These are phyloP conservation scores for Tauraco hartlaubi DNA, from an alignment of 2,797 vertebrate species.

Conservation along the genomic window DNA sequence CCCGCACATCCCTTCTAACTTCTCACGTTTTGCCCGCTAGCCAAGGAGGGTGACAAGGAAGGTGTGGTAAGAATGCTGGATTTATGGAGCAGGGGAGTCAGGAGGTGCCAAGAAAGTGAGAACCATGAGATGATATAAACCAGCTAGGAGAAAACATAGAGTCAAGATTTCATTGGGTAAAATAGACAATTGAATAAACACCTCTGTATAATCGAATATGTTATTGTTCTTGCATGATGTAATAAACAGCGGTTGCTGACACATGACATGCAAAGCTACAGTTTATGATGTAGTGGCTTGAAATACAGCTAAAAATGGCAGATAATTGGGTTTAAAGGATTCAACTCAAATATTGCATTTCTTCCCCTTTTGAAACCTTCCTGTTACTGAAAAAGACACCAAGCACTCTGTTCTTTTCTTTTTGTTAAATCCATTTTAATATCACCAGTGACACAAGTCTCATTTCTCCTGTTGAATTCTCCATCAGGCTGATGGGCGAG, in stretches of 20 bases:
- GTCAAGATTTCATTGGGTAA: not conserved
- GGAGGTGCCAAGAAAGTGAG: not conserved
- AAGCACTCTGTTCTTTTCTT: not conserved
- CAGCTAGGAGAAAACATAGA: not conserved
- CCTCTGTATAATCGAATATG: not conserved
- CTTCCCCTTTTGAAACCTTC: not conserved
- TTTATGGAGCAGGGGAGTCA: not conserved
- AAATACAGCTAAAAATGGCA: constrained; percentile 15
- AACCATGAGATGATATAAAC: not conserved
- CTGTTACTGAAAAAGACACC: not conserved
- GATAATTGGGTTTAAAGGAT: not conserved
- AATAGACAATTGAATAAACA: not conserved
- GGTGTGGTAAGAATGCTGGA: not conserved
- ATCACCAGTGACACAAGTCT: not conserved
- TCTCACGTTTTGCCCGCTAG: not conserved
- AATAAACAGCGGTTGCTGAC: constrained; percentile 20
- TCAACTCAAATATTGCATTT: not conserved
- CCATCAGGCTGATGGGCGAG: not conserved
- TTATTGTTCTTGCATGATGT: not conserved
- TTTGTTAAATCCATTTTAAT: not conserved
- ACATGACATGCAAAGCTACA: not conserved
- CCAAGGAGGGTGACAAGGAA: not conserved
- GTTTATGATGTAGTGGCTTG: not conserved
- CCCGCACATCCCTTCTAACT: not conserved
- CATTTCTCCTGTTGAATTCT: not conserved